These are phyloP conservation scores for Trematomus loennbergii DNA, from an alignment of 2,113 vertebrate genomes.

Conservation along the genomic window DNA sequence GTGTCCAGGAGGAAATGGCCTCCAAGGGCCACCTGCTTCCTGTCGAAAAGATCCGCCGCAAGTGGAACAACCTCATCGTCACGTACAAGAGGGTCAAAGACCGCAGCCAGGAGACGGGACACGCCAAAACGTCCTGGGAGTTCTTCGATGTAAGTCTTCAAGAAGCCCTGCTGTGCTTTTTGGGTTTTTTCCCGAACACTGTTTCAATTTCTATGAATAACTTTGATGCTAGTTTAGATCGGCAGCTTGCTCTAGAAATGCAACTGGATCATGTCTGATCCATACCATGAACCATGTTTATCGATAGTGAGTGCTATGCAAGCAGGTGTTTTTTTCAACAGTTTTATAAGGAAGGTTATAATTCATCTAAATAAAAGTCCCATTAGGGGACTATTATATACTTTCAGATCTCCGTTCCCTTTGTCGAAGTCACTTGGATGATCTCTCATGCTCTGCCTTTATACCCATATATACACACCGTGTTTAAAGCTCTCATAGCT, in stretches of 20 bases:
- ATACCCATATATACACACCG: too few relatives aligned
- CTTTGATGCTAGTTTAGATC: neutral
- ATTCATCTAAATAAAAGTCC: too few relatives aligned
- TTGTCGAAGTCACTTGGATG: neutral
- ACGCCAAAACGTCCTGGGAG: constrained; percentile 84
- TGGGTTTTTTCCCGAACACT: too few relatives aligned
- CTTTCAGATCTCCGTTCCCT: neutral
- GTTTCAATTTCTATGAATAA: neutral
- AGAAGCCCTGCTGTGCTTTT: too few relatives aligned
- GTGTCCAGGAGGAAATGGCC: constrained; percentile 84
- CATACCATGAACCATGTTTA: neutral
- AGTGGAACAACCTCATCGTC: constrained; percentile 87
- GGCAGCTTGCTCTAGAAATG: neutral
- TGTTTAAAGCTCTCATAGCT: too few relatives aligned
- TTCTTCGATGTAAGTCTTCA: constrained; percentile 80
- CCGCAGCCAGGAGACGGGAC: constrained; percentile 81
- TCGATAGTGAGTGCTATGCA: neutral
- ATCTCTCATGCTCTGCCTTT: too few relatives aligned
- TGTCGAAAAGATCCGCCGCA: constrained; percentile 83
- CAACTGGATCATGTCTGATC: neutral
- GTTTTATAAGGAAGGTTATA: neutral
- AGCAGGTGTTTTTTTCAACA: neutral
- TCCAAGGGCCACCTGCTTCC: constrained; percentile 80
- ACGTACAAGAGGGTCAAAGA: constrained; percentile 86
- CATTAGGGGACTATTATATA: too few relatives aligned